Evolutionary conservation across 1,140 invertebrate genomes (phyloP), one percentile per base, ranked within the genome.

Genomic region (Chironomus striatipennis): DNA sequence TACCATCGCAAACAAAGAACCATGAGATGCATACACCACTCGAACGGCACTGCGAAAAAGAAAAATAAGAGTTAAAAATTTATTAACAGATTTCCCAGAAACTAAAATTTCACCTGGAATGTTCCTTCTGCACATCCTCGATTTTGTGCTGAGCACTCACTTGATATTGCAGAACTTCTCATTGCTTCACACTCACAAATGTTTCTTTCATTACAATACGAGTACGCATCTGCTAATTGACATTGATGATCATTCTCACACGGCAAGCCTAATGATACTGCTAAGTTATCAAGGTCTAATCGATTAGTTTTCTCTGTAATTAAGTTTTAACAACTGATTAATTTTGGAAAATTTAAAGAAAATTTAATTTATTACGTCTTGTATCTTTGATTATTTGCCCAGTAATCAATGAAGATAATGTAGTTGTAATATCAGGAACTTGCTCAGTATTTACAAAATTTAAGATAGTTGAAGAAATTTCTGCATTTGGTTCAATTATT

Each of bases 1-100:
- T 88, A n/a, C 93, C 93, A 81, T 98, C 95, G 83, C 96, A 98
- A 0, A 95, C 90, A 83, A 96, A 97, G 83, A 92, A 93, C 88
- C 91, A 92, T 77, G 91, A 92, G 78, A 98, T 95, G 82, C 95
- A 98, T 2, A 88, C 85, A 0, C 93, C 93, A 75, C 90, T 90
- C 75, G 88, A 89, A 73, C 92, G 87, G 78, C 92, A 93, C 87
- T 93, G 83, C 75, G 85, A n/a, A n/a, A n/a, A n/a, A n/a, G n/a
- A n/a, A n/a, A n/a, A n/a, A n/a, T n/a, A n/a, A n/a, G n/a, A n/a
- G n/a, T n/a, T n/a, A n/a, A n/a, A n/a, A n/a, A n/a, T n/a, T n/a
- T n/a, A n/a, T n/a, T n/a, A n/a, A n/a, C n/a, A n/a, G n/a, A n/a
- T n/a, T n/a, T n/a, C n/a, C n/a, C n/a, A n/a, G n/a, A n/a, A n/a